These are phyloP conservation scores for Archips xylosteana DNA, from an alignment of 2,888 invertebrate species.

Conservation along the genomic window DNA sequence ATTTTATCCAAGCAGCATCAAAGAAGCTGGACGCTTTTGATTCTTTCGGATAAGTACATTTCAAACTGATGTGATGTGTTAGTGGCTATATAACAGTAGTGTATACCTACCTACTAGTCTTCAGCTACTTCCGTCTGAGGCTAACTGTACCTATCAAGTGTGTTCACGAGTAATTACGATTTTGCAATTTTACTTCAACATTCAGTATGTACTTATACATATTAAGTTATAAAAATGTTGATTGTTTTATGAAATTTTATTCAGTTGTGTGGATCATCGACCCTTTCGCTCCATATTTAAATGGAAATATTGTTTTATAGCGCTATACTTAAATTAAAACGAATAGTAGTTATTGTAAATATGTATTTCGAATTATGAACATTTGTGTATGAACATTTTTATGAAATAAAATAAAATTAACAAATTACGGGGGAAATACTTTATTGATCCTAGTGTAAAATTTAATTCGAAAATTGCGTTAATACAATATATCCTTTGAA, in stretches of 20 bases:
- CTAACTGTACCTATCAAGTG: no score
- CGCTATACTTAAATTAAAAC: conserved; percentile 18
- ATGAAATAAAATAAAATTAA: conserved; percentile 59
- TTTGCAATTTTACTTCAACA: not conserved
- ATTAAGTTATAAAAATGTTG: no score
- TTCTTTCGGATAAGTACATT: no score
- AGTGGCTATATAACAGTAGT: no score
- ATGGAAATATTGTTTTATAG: not conserved
- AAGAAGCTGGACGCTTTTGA: no score
- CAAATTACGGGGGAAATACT: conserved; percentile 76
- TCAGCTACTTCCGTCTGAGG: no score
- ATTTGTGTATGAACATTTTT: conserved; percentile 32
- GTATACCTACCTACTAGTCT: no score
- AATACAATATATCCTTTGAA: conserved; percentile 82
- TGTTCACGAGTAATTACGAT: not conserved
- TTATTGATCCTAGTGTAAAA: conserved; percentile 85
- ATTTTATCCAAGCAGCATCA: no score
- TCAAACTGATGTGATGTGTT: no score
- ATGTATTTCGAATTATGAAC: conserved; percentile 33
- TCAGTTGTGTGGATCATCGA: not conserved
- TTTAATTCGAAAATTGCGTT: conserved; percentile 83
- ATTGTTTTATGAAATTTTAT: no score
- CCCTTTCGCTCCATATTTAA: not conserved
- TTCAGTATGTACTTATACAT: no score
- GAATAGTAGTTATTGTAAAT: conserved; percentile 32